Percentiles rank a stretch among this genome's conserved stretches.
These are phyloP conservation scores for Acleris emargana DNA, from an alignment of 2,888 invertebrate genomes.

Conservation along the genomic window DNA sequence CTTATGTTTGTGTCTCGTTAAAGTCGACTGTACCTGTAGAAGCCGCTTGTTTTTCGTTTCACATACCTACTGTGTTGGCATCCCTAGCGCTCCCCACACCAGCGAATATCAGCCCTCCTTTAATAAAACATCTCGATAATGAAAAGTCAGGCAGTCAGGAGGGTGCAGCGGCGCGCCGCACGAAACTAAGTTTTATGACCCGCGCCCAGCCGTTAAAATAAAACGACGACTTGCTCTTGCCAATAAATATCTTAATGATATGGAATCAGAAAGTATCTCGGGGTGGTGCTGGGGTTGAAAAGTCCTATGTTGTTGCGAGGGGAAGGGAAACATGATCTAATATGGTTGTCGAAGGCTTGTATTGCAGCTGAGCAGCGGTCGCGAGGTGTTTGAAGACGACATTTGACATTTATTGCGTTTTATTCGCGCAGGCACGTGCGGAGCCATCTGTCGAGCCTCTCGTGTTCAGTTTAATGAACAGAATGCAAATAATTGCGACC, in stretches of 20 bases:
- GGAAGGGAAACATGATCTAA: constrained; percentile 55
- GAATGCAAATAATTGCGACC: constrained; percentile 43
- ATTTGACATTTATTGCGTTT: constrained; percentile 83
- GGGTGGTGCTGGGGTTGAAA: constrained; percentile 48
- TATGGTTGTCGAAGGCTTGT: constrained; percentile 49
- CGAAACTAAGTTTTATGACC: constrained; percentile 65
- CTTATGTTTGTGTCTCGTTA: too few relatives aligned
- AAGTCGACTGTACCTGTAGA: background rate
- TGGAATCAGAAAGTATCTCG: constrained; percentile 82
- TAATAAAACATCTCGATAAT: constrained; percentile 85
- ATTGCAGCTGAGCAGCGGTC: constrained; percentile 12
- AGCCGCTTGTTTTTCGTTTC: background rate
- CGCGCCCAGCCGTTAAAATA: constrained; percentile 61
- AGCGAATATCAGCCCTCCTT: constrained; percentile 67
- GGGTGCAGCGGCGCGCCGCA: constrained; percentile 71
- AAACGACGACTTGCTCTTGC: constrained; percentile 58
- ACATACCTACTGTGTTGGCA: constrained; percentile 47
- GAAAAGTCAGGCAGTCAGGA: constrained; percentile 83
- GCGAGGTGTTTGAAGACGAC: constrained; percentile 53
- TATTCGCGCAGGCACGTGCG: constrained; percentile 78
- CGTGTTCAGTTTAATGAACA: constrained; percentile 51
- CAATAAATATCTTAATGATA: constrained; percentile 83
- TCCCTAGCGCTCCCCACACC: constrained; percentile 67
- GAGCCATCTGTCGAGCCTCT: constrained; percentile 75
- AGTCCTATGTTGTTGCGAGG: constrained; percentile 50